Evolutionary conservation across 2,797 vertebrate genomes (phyloP).

Genomic region (Erpetoichthys calabaricus): DNA sequence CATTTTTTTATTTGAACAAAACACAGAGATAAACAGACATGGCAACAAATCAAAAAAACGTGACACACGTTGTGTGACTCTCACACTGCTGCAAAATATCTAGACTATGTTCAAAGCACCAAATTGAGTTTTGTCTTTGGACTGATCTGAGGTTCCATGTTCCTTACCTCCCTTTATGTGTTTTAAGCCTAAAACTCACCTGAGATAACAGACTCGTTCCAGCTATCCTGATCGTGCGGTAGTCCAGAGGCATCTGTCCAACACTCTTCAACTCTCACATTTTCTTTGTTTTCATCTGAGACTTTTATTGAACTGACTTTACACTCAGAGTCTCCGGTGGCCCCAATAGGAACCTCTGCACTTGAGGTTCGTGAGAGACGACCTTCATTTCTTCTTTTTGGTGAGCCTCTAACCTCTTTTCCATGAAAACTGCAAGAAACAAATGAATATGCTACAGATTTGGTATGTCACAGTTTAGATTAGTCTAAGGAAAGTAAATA

Average conservation of each 20-base stretch:
- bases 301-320: conserved; percentile 52
- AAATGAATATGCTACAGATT: too few species aligned
- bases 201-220: conserved; percentile 85
- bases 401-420: conserved; percentile 67
- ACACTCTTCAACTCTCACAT: conserved; percentile 70
- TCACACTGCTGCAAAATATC: not conserved
- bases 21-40: not conserved
- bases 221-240: conserved; percentile 72
- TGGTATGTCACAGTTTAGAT: too few species aligned
- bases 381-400: conserved; percentile 68
- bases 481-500: too few species aligned
- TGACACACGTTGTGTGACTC: not conserved
- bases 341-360: conserved; percentile 44
- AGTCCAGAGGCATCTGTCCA: conserved; percentile 73
- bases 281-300: conserved; percentile 92
- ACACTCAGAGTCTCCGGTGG: conserved; percentile 41
- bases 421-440: conserved; percentile 62
- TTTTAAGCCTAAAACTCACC: conserved; percentile 46
- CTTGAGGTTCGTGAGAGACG: conserved; percentile 62
- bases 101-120: not conserved
- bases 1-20: not conserved
- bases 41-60: not conserved
- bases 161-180: too few species aligned
- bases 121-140: too few species aligned
- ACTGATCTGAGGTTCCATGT: too few species aligned